Conservation (phyloP, 2,797 vertebrate genomes). For the Chrysocyon brachyurus region DNA sequence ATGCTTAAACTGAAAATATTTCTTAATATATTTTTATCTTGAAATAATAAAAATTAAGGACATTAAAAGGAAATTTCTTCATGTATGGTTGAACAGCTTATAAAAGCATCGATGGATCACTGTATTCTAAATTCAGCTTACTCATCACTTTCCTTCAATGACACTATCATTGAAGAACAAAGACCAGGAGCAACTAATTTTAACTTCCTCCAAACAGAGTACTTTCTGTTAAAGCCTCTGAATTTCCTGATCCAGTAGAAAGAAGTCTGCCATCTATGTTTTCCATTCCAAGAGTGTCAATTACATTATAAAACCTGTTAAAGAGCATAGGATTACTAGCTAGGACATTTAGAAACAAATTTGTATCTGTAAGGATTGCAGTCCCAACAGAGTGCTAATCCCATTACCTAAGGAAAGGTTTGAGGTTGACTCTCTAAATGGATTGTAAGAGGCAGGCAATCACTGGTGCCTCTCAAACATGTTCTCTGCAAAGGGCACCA, state of each 20-base stretch:
- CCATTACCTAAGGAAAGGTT: constrained; percentile 15
- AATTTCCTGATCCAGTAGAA: constrained; percentile 6
- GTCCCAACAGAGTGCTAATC: constrained; percentile 41
- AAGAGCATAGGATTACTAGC: background rate
- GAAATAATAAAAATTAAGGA: constrained; percentile 23
- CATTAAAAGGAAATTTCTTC: background rate
- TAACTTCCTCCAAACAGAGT: background rate
- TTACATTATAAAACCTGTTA: constrained; percentile 35
- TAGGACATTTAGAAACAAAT: constrained; percentile 57
- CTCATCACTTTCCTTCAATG: background rate
- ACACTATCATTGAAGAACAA: background rate
- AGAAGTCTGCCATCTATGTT: constrained; percentile 12
- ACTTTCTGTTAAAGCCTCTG: background rate
- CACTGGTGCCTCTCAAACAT: background rate
- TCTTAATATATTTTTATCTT: background rate
- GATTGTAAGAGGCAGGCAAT: background rate
- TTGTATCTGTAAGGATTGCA: constrained; percentile 49
- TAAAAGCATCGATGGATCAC: background rate
- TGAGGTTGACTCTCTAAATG: constrained; percentile 34
- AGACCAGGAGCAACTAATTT: background rate
- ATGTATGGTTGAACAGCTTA: background rate
- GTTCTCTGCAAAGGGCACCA: background rate
- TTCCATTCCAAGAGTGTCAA: constrained; percentile 26
- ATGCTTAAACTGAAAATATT: constrained; percentile 8
- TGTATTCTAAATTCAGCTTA: constrained; percentile 21